Evolutionary conservation across 1,140 invertebrate species (phyloP).

Genomic region (Drusus annulatus): DNA sequence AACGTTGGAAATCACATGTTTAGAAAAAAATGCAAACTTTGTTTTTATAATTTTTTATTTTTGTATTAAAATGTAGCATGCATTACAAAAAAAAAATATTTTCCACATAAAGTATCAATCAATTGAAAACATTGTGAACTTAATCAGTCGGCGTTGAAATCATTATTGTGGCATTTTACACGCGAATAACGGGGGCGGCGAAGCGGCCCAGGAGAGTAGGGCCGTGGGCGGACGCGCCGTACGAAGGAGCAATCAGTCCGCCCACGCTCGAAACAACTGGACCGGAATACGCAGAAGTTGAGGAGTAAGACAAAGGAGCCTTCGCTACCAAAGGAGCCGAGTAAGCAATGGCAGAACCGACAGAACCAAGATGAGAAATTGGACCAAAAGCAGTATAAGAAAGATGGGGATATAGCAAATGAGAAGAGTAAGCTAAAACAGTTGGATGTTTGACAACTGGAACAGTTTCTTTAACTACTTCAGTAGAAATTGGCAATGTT

Average conservation of each 20-base stretch:
- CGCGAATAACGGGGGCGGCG: neutral
- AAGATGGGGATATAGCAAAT: neutral
- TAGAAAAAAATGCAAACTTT: no score
- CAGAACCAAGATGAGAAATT: neutral
- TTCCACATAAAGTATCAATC: neutral
- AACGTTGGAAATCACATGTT: no score
- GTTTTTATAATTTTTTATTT: neutral
- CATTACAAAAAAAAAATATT: no score
- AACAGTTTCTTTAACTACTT: neutral
- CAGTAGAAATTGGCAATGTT: neutral
- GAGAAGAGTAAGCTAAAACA: conserved; percentile 47
- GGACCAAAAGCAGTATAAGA: neutral
- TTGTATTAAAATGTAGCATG: no score
- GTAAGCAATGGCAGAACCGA: neutral
- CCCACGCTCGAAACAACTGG: neutral
- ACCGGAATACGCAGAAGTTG: conserved; percentile 48
- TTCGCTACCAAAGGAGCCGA: conserved; percentile 23
- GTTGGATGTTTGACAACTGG: no score
- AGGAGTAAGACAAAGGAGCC: conserved; percentile 32
- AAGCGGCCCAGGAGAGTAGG: neutral
- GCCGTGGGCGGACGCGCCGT: conserved; percentile 35
- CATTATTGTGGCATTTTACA: conserved; percentile 7
- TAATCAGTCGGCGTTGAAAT: conserved; percentile 24
- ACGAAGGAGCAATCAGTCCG: conserved; percentile 47
- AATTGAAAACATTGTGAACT: neutral